phyloP scores from a whole-genome alignment of 2,113 vertebrate species.

The Corydoras sp. region DNA sequence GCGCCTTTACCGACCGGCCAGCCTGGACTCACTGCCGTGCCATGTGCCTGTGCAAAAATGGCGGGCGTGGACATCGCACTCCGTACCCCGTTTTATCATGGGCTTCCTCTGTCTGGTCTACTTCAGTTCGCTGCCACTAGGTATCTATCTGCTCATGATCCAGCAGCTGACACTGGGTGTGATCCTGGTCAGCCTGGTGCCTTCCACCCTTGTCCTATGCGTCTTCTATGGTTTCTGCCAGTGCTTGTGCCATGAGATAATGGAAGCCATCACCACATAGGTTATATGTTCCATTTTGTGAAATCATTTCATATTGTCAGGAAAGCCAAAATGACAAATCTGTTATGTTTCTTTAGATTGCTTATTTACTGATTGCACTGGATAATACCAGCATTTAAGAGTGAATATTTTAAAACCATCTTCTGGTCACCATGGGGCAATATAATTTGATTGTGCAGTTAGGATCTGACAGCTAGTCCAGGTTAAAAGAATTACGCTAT shows the following conservation, averaged over 20 bases:
- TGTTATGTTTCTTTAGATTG: constrained; percentile 8
- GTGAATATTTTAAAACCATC: constrained; percentile 17
- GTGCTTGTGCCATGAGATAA: constrained; percentile 77
- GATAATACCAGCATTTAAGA: constrained; percentile 47
- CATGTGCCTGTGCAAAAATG: constrained; percentile 65
- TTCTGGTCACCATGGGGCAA: constrained; percentile 32
- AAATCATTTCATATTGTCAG: constrained; percentile 5
- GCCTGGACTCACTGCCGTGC: constrained; percentile 67
- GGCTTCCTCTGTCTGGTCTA: constrained; percentile 78
- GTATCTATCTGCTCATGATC: constrained; percentile 84
- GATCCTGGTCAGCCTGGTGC: constrained; percentile 78
- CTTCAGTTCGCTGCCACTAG: constrained; percentile 81
- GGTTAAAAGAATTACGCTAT: constrained; percentile 35
- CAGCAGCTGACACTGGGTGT: constrained; percentile 75
- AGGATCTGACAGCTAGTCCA: constrained; percentile 9
- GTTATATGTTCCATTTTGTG: not conserved
- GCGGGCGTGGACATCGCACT: constrained; percentile 62
- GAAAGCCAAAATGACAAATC: constrained; percentile 31
- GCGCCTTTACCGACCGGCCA: constrained; percentile 67
- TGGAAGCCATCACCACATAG: constrained; percentile 64
- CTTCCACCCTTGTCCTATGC: constrained; percentile 78
- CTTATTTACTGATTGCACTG: constrained; percentile 18
- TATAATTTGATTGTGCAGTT: constrained; percentile 9
- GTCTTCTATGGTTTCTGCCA: constrained; percentile 78
- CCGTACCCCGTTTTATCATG: constrained; percentile 72